A percentile compares a stretch with the other conserved stretches of the same genome.
phyloP scores from a whole-genome alignment of 2,888 invertebrate species.

The Drosophila testacea region DNA sequence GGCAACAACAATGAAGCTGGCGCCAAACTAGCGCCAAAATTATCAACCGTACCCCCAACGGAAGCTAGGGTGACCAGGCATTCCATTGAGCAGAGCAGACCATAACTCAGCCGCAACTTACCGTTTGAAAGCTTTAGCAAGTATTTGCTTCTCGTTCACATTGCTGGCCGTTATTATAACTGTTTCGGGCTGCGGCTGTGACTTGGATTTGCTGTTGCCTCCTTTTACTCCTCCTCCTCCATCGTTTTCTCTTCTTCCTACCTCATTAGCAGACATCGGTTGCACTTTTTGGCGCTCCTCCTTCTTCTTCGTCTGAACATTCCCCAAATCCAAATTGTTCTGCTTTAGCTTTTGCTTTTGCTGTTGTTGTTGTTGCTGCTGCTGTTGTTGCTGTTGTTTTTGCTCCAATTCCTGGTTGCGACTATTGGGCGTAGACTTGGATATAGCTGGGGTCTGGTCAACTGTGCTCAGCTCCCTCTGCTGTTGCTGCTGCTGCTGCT shows the following conservation, averaged over 20 bases:
- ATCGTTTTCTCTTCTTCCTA: constrained; percentile 16
- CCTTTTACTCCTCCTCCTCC: constrained; percentile 7
- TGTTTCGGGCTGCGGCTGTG: constrained; percentile 85
- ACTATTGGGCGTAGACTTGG: constrained; percentile 55
- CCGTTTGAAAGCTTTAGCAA: constrained; percentile 86
- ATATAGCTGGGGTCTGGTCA: constrained; percentile 35
- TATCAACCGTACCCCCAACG: constrained; percentile 54
- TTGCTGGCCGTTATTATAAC: constrained; percentile 86
- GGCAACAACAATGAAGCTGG: constrained; percentile 66
- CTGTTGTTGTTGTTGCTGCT: constrained; percentile 34
- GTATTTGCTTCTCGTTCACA: constrained; percentile 84
- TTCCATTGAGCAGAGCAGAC: constrained; percentile 8
- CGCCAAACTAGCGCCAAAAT: constrained; percentile 78
- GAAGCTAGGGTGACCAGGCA: constrained; percentile 37
- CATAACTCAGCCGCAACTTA: constrained; percentile 77
- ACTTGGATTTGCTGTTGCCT: constrained; percentile 43
- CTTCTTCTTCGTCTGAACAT: constrained; percentile 28
- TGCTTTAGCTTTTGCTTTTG: constrained; percentile 45
- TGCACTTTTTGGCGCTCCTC: constrained; percentile 53
- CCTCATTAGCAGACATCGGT: constrained; percentile 57
- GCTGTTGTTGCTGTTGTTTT: constrained; percentile 44
- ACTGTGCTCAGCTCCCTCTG: constrained; percentile 25
- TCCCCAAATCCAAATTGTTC: constrained; percentile 60
- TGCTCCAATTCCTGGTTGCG: constrained; percentile 59
- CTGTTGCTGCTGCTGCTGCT: constrained; percentile 46